phyloP scores from a whole-genome alignment of 1,140 invertebrate species.

The Chelonus insularis region DNA sequence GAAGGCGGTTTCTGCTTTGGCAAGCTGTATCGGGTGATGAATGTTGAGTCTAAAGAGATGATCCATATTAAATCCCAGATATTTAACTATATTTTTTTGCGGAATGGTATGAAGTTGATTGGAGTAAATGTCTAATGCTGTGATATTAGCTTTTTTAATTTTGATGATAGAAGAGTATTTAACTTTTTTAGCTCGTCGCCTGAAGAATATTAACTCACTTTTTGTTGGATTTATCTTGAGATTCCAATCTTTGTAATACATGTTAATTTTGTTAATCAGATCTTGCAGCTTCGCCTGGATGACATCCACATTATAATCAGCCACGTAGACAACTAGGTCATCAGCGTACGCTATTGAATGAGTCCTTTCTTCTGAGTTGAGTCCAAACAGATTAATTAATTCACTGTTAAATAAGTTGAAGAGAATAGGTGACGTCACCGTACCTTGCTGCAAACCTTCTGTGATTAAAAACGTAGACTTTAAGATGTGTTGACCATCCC shows the following conservation, averaged over 20 bases:
- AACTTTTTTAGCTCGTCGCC: too few species aligned
- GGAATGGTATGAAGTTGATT: too few species aligned
- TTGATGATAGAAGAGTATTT: too few species aligned
- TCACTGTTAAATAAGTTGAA: constrained; percentile 18
- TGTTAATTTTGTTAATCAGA: constrained; percentile 2
- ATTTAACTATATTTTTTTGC: constrained; percentile 18
- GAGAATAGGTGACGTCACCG: constrained; percentile 15
- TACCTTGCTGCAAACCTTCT: constrained; percentile 6
- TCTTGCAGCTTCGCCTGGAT: not conserved
- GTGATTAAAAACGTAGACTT: not conserved
- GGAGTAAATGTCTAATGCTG: too few species aligned
- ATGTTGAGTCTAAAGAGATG: not conserved
- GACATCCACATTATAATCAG: not conserved
- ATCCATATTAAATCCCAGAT: constrained; percentile 16
- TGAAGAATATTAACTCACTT: constrained; percentile 13
- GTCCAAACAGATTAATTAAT: constrained; percentile 1
- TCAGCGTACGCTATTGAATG: constrained; percentile 9
- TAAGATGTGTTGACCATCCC: not conserved
- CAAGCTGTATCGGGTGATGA: constrained; percentile 19
- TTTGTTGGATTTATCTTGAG: not conserved
- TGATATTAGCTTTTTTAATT: too few species aligned
- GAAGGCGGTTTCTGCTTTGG: constrained; percentile 18
- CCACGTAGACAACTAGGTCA: constrained; percentile 10
- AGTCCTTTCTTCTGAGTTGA: not conserved
- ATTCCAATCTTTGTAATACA: constrained; percentile 8